Evolutionary conservation across 2,797 vertebrate genomes (phyloP).

Genomic region (Spondyliosoma cantharus): DNA sequence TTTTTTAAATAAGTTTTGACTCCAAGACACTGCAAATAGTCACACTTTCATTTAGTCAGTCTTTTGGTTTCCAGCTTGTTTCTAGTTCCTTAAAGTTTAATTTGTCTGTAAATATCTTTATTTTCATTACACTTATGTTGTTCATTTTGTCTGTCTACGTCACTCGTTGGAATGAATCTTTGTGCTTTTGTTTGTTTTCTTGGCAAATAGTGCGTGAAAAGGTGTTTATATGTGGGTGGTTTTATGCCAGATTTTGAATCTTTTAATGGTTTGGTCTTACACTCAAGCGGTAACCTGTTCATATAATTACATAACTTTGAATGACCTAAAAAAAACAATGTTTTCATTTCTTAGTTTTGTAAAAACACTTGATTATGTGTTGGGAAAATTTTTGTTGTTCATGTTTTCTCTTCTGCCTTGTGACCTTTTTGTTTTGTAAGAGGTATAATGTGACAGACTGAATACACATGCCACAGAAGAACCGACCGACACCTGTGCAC

Average conservation of each 20-base stretch:
- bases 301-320: too few relatives aligned
- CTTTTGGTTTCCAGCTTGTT: not conserved
- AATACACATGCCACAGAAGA: too few relatives aligned
- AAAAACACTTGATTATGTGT: too few relatives aligned
- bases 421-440: too few relatives aligned
- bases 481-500: too few relatives aligned
- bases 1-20: not conserved
- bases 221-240: not conserved
- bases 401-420: too few relatives aligned
- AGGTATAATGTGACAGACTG: too few relatives aligned
- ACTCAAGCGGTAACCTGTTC: too few relatives aligned
- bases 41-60: not conserved
- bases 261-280: not conserved
- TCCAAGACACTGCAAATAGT: not conserved
- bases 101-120: not conserved
- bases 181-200: conserved; percentile 2
- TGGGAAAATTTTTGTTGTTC: too few relatives aligned
- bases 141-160: not conserved
- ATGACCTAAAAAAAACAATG: too few relatives aligned
- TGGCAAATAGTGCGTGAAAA: not conserved
- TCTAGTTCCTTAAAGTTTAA: not conserved
- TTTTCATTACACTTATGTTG: too few relatives aligned
- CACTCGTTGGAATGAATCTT: not conserved
- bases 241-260: not conserved
- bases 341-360: too few relatives aligned